These are phyloP conservation scores for Phrynocephalus vlangalii DNA, from an alignment of 2,797 vertebrate genomes.

Conservation along the genomic window DNA sequence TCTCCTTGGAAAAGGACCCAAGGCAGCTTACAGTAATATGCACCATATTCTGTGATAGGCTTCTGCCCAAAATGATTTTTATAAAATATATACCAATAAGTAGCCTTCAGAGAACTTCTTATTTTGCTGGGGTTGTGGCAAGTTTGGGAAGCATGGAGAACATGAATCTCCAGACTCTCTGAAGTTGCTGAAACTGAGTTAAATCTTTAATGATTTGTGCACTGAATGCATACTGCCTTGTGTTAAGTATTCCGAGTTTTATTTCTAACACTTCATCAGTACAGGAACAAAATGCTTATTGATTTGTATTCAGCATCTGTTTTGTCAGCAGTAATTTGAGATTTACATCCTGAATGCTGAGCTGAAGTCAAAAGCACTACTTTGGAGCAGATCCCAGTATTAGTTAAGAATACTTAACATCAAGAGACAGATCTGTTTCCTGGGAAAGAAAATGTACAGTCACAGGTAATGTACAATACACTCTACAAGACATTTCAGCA, in stretches of 20 bases:
- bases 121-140: no score
- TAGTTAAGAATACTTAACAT: constrained; percentile 54
- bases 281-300: constrained; percentile 56
- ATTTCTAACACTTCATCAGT: constrained; percentile 60
- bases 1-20: no score
- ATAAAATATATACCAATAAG: no score
- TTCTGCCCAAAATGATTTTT: no score
- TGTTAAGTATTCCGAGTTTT: constrained; percentile 46
- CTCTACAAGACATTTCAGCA: background rate
- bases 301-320: constrained; percentile 63
- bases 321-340: constrained; percentile 70
- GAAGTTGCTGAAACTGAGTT: background rate
- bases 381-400: constrained; percentile 57
- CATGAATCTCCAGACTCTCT: no score
- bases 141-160: no score
- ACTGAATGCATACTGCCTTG: constrained; percentile 27
- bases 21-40: no score
- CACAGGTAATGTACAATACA: background rate
- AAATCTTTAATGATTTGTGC: constrained; percentile 25
- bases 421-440: background rate
- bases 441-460: background rate
- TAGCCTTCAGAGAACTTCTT: no score
- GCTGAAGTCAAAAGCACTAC: constrained; percentile 54
- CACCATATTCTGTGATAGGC: no score
- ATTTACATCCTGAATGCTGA: constrained; percentile 58